These are phyloP conservation scores for Crypturellus undulatus DNA, from an alignment of 2,113 vertebrate genomes.

Conservation along the genomic window DNA sequence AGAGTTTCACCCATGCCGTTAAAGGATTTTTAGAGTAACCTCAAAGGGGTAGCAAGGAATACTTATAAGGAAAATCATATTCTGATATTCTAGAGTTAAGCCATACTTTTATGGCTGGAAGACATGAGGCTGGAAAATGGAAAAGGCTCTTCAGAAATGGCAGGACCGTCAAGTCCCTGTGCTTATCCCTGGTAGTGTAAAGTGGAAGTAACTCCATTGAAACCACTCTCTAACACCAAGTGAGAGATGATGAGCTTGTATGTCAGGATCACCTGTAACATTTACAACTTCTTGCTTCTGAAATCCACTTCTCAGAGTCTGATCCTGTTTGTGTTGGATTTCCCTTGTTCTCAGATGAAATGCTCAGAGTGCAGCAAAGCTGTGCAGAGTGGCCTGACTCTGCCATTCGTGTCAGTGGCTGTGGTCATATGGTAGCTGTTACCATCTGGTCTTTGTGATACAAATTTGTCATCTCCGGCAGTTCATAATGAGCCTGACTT, in stretches of 20 bases:
- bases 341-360: neutral
- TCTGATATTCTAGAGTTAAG: neutral
- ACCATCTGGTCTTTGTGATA: constrained; percentile 32
- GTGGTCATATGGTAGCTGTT: neutral
- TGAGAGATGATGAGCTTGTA: neutral
- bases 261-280: neutral
- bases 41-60: neutral
- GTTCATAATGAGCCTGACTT: neutral
- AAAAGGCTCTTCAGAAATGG: neutral
- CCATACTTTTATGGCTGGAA: neutral
- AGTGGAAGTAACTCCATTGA: neutral
- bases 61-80: neutral
- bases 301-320: neutral
- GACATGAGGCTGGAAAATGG: neutral
- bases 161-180: neutral
- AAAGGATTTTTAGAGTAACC: neutral
- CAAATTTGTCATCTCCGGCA: constrained; percentile 1
- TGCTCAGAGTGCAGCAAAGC: neutral
- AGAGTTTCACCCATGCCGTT: neutral
- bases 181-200: neutral
- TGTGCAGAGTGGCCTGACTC: neutral
- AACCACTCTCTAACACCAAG: neutral
- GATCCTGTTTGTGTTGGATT: neutral
- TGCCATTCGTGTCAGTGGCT: neutral
- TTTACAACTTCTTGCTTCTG: neutral